A percentile compares a stretch with the other conserved stretches of the same genome.
Conservation (phyloP, 1,140 invertebrate species). For the Temnothorax nylanderi region DNA sequence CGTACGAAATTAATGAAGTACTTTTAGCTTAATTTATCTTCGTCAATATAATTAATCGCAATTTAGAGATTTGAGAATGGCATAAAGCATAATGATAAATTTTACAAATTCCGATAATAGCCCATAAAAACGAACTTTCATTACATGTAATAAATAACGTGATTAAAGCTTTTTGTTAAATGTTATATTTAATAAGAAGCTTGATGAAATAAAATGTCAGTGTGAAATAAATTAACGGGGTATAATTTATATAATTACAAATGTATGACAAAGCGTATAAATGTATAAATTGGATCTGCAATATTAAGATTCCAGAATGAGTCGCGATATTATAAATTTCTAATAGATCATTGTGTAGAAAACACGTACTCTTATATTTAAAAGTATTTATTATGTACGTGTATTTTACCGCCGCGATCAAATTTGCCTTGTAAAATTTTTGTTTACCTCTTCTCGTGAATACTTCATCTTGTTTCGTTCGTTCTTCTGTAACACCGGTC, state of each 20-base stretch:
- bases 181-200: constrained; percentile 36
- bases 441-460: constrained; percentile 46
- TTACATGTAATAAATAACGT: constrained; percentile 5
- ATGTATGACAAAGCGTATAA: background rate
- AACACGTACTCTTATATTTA: constrained; percentile 33
- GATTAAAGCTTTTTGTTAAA: constrained; percentile 22
- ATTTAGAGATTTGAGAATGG: background rate
- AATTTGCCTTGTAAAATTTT: constrained; percentile 76
- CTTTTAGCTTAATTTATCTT: constrained; percentile 17
- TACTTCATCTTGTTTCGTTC: constrained; percentile 39
- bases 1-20: constrained; percentile 14
- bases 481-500: constrained; percentile 37
- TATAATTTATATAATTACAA: constrained; percentile 31
- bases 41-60: constrained; percentile 27
- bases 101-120: background rate
- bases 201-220: background rate
- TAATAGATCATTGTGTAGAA: constrained; percentile 3
- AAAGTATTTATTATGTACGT: constrained; percentile 61
- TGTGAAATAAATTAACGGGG: constrained; percentile 11
- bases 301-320: constrained; percentile 24
- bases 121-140: constrained; percentile 11
- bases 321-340: constrained; percentile 16
- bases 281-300: background rate
- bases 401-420: constrained; percentile 61
- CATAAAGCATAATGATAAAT: constrained; percentile 22